A percentile compares a stretch with the other conserved stretches of the same genome.
These are phyloP conservation scores for Peromyscus melanophrys DNA, from an alignment of 2,797 vertebrate genomes.

Conservation along the genomic window DNA sequence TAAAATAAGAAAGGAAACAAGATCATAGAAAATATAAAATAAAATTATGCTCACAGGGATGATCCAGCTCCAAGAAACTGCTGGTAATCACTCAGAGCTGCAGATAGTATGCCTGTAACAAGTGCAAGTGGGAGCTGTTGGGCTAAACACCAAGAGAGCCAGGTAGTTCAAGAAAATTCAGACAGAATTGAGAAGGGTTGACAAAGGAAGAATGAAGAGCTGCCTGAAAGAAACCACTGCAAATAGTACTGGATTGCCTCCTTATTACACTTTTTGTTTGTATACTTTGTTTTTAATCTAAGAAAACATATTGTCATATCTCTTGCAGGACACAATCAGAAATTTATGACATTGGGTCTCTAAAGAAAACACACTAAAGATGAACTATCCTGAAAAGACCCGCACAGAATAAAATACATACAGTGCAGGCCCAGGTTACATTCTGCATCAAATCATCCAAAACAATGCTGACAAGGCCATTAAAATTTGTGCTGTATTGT, in stretches of 20 bases:
- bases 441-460: conserved; percentile 14
- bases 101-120: not conserved
- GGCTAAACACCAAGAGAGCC: conserved; percentile 31
- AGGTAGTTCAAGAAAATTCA: conserved; percentile 43
- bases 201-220: not conserved
- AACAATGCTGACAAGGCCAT: not conserved
- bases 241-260: not conserved
- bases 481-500: not conserved
- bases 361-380: conserved; percentile 45
- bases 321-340: conserved; percentile 4
- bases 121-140: conserved; percentile 52
- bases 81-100: conserved; percentile 33
- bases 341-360: conserved; percentile 27
- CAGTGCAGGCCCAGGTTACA: not conserved
- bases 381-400: not conserved
- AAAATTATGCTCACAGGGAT: conserved; percentile 33
- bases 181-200: conserved; percentile 38
- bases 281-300: not conserved
- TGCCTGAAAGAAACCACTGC: conserved; percentile 45
- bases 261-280: not conserved
- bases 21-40: conserved; percentile 39
- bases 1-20: conserved; percentile 21
- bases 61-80: conserved; percentile 33
- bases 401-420: conserved; percentile 18
- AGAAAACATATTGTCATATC: not conserved